These are phyloP conservation scores for Cassiopea andromeda DNA, from an alignment of 30 jellyfish, hydroid and myxozoan species.

Conservation along the genomic window DNA sequence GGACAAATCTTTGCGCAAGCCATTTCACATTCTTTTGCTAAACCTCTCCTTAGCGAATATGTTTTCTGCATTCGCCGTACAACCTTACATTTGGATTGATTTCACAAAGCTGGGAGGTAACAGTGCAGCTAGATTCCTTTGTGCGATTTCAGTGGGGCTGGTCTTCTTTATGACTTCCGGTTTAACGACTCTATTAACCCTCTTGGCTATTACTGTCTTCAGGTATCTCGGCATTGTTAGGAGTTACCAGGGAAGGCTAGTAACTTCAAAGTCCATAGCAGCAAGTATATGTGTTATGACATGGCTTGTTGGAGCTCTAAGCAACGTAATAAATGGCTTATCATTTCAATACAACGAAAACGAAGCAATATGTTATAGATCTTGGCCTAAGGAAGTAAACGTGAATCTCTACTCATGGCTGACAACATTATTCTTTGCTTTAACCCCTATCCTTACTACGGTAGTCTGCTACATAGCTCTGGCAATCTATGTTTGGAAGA, in stretches of 20 bases:
- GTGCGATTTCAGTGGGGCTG: conserved; percentile 6
- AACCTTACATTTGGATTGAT: conserved; percentile 1
- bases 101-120: neutral
- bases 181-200: neutral
- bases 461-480: neutral
- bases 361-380: neutral
- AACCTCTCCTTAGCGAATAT: neutral
- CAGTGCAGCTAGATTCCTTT: neutral
- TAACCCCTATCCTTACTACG: neutral
- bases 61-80: neutral
- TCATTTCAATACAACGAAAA: conserved; percentile 3
- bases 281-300: neutral
- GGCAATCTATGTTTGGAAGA: neutral
- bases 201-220: neutral
- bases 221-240: neutral
- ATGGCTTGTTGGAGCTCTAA: neutral
- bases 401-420: neutral
- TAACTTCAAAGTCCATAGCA: neutral
- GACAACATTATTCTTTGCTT: neutral
- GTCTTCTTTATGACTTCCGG: conserved; percentile 1
- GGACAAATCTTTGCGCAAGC: neutral
- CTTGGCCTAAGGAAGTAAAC: neutral
- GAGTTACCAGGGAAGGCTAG: neutral
- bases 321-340: neutral
- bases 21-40: neutral